These are phyloP conservation scores for Eupeodes corollae DNA, from an alignment of 1,140 invertebrate species.

Conservation along the genomic window DNA sequence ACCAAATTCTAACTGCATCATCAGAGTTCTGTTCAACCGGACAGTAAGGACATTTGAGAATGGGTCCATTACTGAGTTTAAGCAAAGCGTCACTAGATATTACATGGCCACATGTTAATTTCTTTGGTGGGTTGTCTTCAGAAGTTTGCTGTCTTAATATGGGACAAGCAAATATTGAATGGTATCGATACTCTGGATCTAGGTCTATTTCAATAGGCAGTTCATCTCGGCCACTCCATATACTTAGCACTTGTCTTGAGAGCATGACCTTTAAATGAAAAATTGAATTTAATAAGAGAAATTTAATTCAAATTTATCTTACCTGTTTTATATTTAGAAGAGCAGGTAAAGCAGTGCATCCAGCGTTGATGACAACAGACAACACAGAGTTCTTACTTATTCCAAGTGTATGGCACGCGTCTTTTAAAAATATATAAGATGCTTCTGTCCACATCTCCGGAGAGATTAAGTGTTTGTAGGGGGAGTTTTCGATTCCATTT, in stretches of 20 bases:
- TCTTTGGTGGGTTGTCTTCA: constrained; percentile 94
- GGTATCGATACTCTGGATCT: constrained; percentile 59
- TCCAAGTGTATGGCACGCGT: constrained; percentile 83
- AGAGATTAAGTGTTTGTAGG: constrained; percentile 68
- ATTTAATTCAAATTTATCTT: background rate
- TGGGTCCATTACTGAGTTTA: constrained; percentile 85
- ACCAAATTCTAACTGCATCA: constrained; percentile 85
- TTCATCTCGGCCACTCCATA: constrained; percentile 93
- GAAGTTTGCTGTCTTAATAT: constrained; percentile 94
- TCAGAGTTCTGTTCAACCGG: constrained; percentile 89
- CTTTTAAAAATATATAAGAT: constrained; percentile 82
- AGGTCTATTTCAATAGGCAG: constrained; percentile 90
- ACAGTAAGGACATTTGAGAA: constrained; percentile 99
- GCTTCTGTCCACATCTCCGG: constrained; percentile 70
- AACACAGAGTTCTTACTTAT: constrained; percentile 68
- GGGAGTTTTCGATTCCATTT: constrained; percentile 67
- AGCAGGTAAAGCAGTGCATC: constrained; percentile 84
- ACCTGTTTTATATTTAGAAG: constrained; percentile 90
- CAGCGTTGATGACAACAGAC: constrained; percentile 71
- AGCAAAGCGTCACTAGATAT: constrained; percentile 93
- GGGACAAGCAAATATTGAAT: constrained; percentile 97
- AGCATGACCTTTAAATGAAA: constrained; percentile 52
- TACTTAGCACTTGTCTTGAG: constrained; percentile 83
- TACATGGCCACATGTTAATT: constrained; percentile 93
- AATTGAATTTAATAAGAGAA: no score